Evolutionary conservation across 2,888 invertebrate genomes (phyloP).

Genomic region (Oscheius sp.): DNA sequence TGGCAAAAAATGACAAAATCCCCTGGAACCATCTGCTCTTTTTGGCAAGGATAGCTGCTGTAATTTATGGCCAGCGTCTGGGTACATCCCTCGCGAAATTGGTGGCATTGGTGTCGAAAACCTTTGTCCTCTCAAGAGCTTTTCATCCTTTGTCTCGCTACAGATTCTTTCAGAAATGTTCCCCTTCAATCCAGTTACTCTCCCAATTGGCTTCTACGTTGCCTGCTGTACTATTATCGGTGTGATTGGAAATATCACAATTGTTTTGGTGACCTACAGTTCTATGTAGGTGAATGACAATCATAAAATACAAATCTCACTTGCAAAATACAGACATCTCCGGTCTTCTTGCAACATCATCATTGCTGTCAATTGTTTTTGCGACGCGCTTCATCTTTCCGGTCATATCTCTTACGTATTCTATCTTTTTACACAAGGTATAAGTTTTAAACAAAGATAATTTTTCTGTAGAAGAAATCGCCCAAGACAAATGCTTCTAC

Average conservation of each 20-base stretch:
- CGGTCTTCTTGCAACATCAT: not conserved
- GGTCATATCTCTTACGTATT: not conserved
- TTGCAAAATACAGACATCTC: not conserved
- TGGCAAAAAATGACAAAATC: too few species aligned
- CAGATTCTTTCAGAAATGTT: too few species aligned
- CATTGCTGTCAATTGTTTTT: not conserved
- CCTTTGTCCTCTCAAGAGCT: too few species aligned
- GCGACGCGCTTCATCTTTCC: not conserved
- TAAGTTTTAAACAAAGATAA: not conserved
- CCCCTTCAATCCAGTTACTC: not conserved
- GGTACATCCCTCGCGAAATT: too few species aligned
- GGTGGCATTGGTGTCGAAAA: too few species aligned
- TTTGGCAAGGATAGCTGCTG: too few species aligned
- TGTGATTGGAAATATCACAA: not conserved
- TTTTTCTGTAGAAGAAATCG: not conserved
- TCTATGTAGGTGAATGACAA: not conserved
- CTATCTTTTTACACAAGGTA: not conserved
- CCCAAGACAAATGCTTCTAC: not conserved
- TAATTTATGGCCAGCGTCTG: too few species aligned
- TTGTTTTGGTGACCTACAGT: not conserved
- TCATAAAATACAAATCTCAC: not conserved
- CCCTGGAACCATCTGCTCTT: too few species aligned
- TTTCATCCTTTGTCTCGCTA: too few species aligned
- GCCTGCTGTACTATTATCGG: not conserved
- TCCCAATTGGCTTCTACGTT: conserved; percentile 6